Conservation (phyloP, 2,888 invertebrate species). For the Meloe dianella region DNA sequence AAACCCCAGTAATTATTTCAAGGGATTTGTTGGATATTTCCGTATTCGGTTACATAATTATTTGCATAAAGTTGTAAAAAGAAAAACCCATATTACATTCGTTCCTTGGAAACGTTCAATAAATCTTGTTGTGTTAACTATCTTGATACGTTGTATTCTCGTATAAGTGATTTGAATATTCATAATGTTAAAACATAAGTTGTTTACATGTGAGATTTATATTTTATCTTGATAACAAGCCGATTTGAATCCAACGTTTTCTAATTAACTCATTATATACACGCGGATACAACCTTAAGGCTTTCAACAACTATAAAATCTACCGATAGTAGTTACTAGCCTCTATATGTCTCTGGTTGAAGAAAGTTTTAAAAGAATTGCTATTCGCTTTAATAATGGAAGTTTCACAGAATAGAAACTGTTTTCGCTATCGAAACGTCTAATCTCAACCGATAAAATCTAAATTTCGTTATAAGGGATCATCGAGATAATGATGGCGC, state of each 20-base stretch:
- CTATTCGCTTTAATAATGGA: too few species aligned
- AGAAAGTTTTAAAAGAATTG: too few species aligned
- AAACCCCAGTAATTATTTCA: background rate
- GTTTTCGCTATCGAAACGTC: too few species aligned
- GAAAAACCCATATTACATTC: constrained; percentile 5
- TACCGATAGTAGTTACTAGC: background rate
- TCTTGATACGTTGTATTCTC: constrained; percentile 5
- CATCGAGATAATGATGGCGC: too few species aligned
- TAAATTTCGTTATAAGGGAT: too few species aligned
- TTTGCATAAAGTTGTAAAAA: background rate
- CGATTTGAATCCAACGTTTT: constrained; percentile 23
- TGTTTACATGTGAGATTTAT: constrained; percentile 41
- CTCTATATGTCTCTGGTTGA: background rate
- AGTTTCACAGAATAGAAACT: too few species aligned
- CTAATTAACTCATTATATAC: constrained; percentile 35
- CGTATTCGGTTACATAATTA: constrained; percentile 3
- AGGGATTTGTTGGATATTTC: background rate
- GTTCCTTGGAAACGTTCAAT: background rate
- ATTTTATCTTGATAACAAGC: constrained; percentile 38
- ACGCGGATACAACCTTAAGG: constrained; percentile 14
- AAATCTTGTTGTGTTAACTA: constrained; percentile 9
- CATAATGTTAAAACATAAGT: constrained; percentile 34
- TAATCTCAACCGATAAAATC: too few species aligned
- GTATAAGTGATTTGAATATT: constrained; percentile 24
- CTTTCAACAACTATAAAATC: background rate